phyloP scores from a whole-genome alignment of 2,888 invertebrate species.

The Lacanobia oleracea region DNA sequence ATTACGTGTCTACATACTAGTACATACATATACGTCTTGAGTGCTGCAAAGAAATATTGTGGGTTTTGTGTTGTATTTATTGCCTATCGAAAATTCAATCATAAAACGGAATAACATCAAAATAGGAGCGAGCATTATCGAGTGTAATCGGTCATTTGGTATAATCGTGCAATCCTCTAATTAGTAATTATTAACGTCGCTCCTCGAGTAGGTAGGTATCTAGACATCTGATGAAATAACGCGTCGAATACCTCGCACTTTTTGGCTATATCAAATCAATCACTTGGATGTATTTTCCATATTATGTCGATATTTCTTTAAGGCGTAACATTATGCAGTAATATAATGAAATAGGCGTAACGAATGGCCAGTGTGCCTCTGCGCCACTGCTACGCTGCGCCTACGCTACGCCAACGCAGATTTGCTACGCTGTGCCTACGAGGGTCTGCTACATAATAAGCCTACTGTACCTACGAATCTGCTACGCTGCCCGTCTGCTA shows the following conservation, averaged over 20 bases:
- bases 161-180: conserved; percentile 13
- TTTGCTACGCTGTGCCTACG: background rate
- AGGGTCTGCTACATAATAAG: background rate
- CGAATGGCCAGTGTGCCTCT: background rate
- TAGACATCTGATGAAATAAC: conserved; percentile 11
- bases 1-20: too few species aligned
- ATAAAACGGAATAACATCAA: background rate
- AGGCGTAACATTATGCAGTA: background rate
- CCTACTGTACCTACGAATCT: too few species aligned
- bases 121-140: background rate
- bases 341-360: background rate
- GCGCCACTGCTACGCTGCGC: background rate
- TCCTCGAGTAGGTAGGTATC: background rate
- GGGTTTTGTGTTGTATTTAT: background rate
- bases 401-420: background rate
- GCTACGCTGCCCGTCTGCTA: too few species aligned
- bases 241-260: background rate
- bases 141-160: conserved; percentile 37
- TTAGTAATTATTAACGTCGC: conserved; percentile 4
- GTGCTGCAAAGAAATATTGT: background rate
- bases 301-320: background rate
- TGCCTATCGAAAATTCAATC: background rate
- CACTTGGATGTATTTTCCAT: background rate
- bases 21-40: too few species aligned
- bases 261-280: background rate